Percentiles rank a stretch among this genome's conserved stretches.
phyloP scores from a whole-genome alignment of 2,113 vertebrate genomes.

The Lamprologus callipterus region DNA sequence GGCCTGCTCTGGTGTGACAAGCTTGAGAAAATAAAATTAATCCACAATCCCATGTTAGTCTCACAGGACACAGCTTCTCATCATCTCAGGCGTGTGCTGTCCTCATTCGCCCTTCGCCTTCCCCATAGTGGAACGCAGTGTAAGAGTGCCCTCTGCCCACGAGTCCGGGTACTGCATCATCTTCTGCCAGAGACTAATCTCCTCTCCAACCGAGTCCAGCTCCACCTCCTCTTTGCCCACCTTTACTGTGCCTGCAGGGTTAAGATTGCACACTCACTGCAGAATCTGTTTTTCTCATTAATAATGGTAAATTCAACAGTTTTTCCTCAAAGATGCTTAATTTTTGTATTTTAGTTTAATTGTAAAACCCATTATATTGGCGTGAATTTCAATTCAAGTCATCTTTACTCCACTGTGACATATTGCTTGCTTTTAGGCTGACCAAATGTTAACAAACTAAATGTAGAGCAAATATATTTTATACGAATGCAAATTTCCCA shows the following conservation, averaged over 20 bases:
- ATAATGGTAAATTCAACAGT: not conserved
- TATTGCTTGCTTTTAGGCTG: not conserved
- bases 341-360: not conserved
- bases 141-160: constrained; percentile 92
- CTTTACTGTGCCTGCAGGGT: constrained; percentile 70
- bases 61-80: not conserved
- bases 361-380: not conserved
- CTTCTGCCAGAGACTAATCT: constrained; percentile 91
- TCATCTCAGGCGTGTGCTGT: not conserved
- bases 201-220: constrained; percentile 87
- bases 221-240: constrained; percentile 80
- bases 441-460: not conserved
- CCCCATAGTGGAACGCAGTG: constrained; percentile 85
- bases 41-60: not conserved
- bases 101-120: constrained; percentile 72
- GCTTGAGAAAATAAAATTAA: not conserved
- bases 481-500: not conserved
- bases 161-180: constrained; percentile 95
- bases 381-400: not conserved
- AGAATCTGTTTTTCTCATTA: not conserved
- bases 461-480: not conserved
- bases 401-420: not conserved
- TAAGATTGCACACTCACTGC: not conserved
- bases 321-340: not conserved
- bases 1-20: not conserved